phyloP scores from a whole-genome alignment of 2,888 invertebrate species.

The Onthophagus sagittarius region DNA sequence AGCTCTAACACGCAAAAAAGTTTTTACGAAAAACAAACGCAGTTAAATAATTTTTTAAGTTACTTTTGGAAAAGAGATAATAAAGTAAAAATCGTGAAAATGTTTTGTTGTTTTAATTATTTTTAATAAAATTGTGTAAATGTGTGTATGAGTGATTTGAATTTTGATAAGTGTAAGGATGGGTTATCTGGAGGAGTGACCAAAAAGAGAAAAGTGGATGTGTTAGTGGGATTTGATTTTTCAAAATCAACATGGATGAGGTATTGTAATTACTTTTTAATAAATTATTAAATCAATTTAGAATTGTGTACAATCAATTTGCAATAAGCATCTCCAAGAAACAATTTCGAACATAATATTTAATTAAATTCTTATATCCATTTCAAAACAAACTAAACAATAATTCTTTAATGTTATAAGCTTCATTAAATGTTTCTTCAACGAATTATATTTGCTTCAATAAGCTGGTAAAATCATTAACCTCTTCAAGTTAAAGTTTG shows the following conservation, averaged over 20 bases:
- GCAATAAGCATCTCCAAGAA: too few relatives aligned
- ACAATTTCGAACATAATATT: too few relatives aligned
- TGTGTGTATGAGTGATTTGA: background rate
- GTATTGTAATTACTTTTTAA: conserved; percentile 4
- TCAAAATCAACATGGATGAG: conserved; percentile 20
- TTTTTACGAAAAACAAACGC: background rate
- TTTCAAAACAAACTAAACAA: too few relatives aligned
- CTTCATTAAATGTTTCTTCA: too few relatives aligned
- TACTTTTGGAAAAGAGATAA: too few relatives aligned
- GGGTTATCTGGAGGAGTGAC: background rate
- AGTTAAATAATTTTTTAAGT: too few relatives aligned
- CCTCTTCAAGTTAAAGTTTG: too few relatives aligned
- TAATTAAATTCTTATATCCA: too few relatives aligned
- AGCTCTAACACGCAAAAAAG: background rate
- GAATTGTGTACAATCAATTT: too few relatives aligned
- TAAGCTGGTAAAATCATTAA: too few relatives aligned
- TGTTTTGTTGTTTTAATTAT: background rate
- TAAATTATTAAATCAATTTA: background rate
- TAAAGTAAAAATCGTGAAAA: background rate
- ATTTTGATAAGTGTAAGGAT: background rate
- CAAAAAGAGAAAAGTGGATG: background rate
- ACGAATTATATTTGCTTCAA: too few relatives aligned
- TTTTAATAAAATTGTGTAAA: conserved; percentile 18
- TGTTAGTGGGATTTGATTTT: background rate
- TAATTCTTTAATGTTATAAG: too few relatives aligned